A percentile compares a stretch with the other conserved stretches of the same genome.
These are phyloP conservation scores for Digitonthophagus gazella DNA, from an alignment of 2,888 invertebrate genomes.

Conservation along the genomic window DNA sequence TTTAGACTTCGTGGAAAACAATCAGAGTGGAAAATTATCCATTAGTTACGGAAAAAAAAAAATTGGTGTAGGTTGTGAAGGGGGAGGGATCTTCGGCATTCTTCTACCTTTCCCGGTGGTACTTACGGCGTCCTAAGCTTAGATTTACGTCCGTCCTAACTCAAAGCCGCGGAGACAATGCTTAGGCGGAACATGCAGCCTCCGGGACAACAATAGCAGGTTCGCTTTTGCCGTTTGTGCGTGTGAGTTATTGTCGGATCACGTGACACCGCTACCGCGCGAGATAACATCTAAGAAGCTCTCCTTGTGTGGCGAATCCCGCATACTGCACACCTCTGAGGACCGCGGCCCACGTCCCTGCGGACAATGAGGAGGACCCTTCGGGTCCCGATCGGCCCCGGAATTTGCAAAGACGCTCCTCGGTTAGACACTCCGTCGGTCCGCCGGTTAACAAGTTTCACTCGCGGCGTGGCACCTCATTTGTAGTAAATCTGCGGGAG, in stretches of 20 bases:
- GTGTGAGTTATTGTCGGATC: slow-evolving; percentile 14
- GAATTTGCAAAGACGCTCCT: too few species aligned
- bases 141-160: neutral
- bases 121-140: neutral
- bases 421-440: too few species aligned
- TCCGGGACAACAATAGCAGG: slow-evolving; percentile 12
- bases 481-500: neutral
- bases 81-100: neutral
- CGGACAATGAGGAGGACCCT: neutral
- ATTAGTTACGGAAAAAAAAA: neutral
- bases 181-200: slow-evolving; percentile 9
- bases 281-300: slow-evolving; percentile 12
- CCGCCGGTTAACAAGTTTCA: too few species aligned
- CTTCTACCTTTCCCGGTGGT: neutral
- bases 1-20: neutral
- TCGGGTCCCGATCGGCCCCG: too few species aligned
- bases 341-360: too few species aligned
- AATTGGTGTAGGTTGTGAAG: neutral
- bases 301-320: slow-evolving; percentile 8
- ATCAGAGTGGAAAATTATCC: neutral
- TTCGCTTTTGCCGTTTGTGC: slow-evolving; percentile 14
- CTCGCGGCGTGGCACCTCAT: neutral
- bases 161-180: slow-evolving; percentile 5
- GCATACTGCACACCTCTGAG: neutral
- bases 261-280: slow-evolving; percentile 16